Conservation (phyloP, 2,888 invertebrate species). For the Mythimna albipuncta region DNA sequence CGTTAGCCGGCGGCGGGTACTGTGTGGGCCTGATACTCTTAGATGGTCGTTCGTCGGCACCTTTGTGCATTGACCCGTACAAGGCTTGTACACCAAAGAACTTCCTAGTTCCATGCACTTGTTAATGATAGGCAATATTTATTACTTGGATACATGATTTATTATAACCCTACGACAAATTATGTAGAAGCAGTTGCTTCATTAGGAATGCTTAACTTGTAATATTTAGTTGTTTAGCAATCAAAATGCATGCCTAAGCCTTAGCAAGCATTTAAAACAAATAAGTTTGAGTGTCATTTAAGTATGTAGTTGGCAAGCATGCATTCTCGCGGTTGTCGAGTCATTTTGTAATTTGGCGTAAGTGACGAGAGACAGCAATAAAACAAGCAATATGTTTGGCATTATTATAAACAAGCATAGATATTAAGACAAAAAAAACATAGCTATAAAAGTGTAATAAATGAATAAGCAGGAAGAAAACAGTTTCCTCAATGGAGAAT, state of each 20-base stretch:
- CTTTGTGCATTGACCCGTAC: constrained; percentile 88
- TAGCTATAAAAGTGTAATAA: background rate
- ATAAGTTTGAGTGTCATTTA: constrained; percentile 77
- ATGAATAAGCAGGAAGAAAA: background rate
- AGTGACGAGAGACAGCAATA: constrained; percentile 71
- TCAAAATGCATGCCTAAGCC: constrained; percentile 59
- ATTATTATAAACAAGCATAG: background rate
- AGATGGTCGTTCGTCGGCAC: constrained; percentile 78
- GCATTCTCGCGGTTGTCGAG: constrained; percentile 75
- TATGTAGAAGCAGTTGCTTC: constrained; percentile 9
- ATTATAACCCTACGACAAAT: constrained; percentile 29
- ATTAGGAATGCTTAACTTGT: constrained; percentile 44
- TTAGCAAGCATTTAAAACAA: constrained; percentile 69
- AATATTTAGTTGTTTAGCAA: constrained; percentile 54
- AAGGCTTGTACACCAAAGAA: constrained; percentile 79
- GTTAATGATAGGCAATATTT: constrained; percentile 72
- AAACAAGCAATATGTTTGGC: background rate
- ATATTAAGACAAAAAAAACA: background rate
- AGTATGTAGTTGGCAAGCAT: constrained; percentile 82
- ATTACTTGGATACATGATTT: constrained; percentile 37
- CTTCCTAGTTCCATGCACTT: constrained; percentile 76
- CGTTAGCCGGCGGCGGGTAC: constrained; percentile 76
- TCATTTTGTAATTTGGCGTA: constrained; percentile 78
- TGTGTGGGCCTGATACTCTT: constrained; percentile 71
- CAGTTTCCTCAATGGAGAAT: background rate